Base-by-base conservation (phyloP, 1,140 invertebrate species). In the Venustaconcha ellipsiformis region DNA sequence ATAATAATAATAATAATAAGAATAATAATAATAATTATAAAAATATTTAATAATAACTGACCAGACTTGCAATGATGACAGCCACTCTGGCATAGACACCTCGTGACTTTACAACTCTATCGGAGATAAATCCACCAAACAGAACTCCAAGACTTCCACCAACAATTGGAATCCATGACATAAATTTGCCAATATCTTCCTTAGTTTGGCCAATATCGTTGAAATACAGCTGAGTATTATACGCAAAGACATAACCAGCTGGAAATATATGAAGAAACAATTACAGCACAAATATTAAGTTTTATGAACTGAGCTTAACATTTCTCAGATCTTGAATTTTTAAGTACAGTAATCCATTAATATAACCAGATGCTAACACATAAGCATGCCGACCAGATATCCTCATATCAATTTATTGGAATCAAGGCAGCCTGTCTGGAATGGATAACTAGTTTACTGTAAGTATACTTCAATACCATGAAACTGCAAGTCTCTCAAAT, bases 131-230 rank as follows among this genome's bases (percentile, higher is more conserved):
- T 14, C 96, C 96, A 2, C 96, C 96, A 12, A 94, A 93, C 0
- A 97, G 94, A 0, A 97, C 96, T 26, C 96, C 96, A 26, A 97
- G 92, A 76, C 93, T 95, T 2, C 96, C 96, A 81, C 96, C 94
- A 26, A 90, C 88, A 26, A 91, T 86, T 0, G 90, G 90, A n/a
- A 91, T 89, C 87, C 89, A 89, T 1, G 88, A 88, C 82, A 91
- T 86, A 76, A 84, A 91, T 68, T 89, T 94, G 1, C 84, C 90
- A 59, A 91, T 90, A 74, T 88, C 81, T 68, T 83, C 79, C 23
- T 85, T 79, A 8, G 84, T 86, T 78, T 90, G 84, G 17, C 86
- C 87, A 62, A 89, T 81, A 59, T 80, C 77, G 67, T 87, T 85
- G 78, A 90, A 91, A 75, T 91, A 91, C 1, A 86, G 82, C 82